Evolutionary conservation across 1,140 invertebrate genomes (phyloP), one percentile per base, ranked within the genome.

Genomic region (Zaprionus lachaisei): DNA sequence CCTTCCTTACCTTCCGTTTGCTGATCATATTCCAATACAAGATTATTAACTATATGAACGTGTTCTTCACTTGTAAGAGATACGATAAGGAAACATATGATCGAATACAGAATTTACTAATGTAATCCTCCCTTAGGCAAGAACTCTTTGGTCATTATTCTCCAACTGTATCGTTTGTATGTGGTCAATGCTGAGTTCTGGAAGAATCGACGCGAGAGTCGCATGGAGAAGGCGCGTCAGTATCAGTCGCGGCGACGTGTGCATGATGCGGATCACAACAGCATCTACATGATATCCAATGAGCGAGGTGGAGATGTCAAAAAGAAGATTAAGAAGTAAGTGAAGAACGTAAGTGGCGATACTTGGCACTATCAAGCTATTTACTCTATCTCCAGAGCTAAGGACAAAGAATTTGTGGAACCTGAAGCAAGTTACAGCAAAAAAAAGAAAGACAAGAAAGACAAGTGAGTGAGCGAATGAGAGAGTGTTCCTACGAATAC

Each of bases 21-120:
- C 94, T 98, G 15, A 95, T 98, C 15, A 98, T 98, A 24, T 94
- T 96, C 1, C 96, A 98, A 77, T 98, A 97, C 89, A 94, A 95
- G 67, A 97, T 98, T 20, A 96, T 98, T 56, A 98, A 96, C 81
- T 98, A 98, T 89, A 98, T 98, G 95, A 98, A 98, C 82, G 96
- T 98, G 58, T 98, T 98, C 93, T 98, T 98, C 93, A 98, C 97
- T 0, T 98, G 97, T 92, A 97, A 98, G 92, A 34, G 1, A 38
- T 17, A 15, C 2, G 1, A 15, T 1, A 14, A 15, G 20, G 14
- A 4, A 37, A 0, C 5, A 22, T 41, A 2, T 0, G 0, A 20
- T 12, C 9, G 38, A 5, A 28, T 14, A 2, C 6, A 31, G n/a
- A 26, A 15, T 4, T 12, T 20, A 9, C 7, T 0, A 0, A 20